These are phyloP conservation scores for Drosophila paranaensis DNA, from an alignment of 2,888 invertebrate genomes.

Conservation along the genomic window DNA sequence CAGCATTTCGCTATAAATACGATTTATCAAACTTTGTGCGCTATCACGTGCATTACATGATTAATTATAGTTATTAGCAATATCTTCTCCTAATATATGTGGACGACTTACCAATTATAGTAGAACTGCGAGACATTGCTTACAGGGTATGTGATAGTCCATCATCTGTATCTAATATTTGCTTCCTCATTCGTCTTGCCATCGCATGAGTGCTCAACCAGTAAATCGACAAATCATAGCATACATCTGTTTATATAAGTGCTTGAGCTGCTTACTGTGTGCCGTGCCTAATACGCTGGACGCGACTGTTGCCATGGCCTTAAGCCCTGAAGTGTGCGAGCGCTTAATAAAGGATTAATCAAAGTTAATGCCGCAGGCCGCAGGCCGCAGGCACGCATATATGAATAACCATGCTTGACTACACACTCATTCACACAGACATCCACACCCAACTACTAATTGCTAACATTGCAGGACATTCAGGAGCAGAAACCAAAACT, in stretches of 20 bases:
- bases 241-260: constrained; percentile 6
- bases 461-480: constrained; percentile 35
- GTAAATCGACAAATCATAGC: constrained; percentile 16
- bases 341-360: constrained; percentile 73
- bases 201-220: not conserved
- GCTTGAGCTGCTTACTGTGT: not conserved
- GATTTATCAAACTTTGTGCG: not conserved
- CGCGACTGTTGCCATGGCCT: constrained; percentile 28
- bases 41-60: constrained; percentile 40
- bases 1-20: constrained; percentile 24
- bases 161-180: accelerated
- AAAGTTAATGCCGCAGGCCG: constrained; percentile 63
- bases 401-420: constrained; percentile 19
- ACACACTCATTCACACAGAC: constrained; percentile 19
- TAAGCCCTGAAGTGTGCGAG: constrained; percentile 18
- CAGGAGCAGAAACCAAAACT: constrained; percentile 22
- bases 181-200: not conserved
- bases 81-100: not conserved
- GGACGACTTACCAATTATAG: not conserved
- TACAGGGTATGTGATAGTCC: constrained; percentile 17
- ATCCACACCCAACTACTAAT: constrained; percentile 42
- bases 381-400: constrained; percentile 38
- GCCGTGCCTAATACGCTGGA: constrained; percentile 24
- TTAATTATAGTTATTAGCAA: constrained; percentile 27
- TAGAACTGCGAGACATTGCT: no score